Evolutionary conservation across 1,140 invertebrate species (phyloP), one percentile per base, ranked within the genome.

Genomic region (Ladona fulva): DNA sequence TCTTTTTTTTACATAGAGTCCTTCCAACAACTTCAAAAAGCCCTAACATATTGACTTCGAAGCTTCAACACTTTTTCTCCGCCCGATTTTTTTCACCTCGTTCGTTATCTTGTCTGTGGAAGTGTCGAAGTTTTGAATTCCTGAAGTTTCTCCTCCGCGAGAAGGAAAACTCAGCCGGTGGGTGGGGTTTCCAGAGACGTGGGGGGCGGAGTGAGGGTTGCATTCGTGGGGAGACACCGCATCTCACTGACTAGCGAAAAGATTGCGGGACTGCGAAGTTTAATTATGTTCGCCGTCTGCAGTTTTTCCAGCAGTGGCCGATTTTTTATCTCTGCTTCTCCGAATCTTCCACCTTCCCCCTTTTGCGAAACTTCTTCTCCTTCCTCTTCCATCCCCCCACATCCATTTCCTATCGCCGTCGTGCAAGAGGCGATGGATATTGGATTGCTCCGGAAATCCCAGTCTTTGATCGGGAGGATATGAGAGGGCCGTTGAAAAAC

Each of bases 41-140:
- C 52, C 52, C 16, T 16, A 66, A 66, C 52, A 66, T 66, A 66
- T 66, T 66, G 52, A 66, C 52, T 66, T 22, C 3, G 52, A 66
- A 22, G 52, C 52, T 66, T 22, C n/a, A 22, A 12, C 52, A 12
- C 52, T 66, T 66, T 52, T 52, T 52, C 44, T 19, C 10, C 44
- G 44, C 44, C 10, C 44, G 19, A 52, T 19, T 52, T 66, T 66
- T 66, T 66, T 66, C 52, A 22, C 52, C 52, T 66, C 52, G 52
- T 66, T 66, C 52, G 52, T 66, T 66, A 66, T 66, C 52, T 16
- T 66, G 16, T 66, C 52, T 19, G 52, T 37, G 52, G 52, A 66
- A 66, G 52, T 66, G 52, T 66, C 52, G 52, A 66, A 66, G 52
- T 66, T 66, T 66, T 66, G 52, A 66, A 66, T 66, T 52, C 52